Evolutionary conservation across 1,140 invertebrate species (phyloP).

Genomic region (Magallana gigas): DNA sequence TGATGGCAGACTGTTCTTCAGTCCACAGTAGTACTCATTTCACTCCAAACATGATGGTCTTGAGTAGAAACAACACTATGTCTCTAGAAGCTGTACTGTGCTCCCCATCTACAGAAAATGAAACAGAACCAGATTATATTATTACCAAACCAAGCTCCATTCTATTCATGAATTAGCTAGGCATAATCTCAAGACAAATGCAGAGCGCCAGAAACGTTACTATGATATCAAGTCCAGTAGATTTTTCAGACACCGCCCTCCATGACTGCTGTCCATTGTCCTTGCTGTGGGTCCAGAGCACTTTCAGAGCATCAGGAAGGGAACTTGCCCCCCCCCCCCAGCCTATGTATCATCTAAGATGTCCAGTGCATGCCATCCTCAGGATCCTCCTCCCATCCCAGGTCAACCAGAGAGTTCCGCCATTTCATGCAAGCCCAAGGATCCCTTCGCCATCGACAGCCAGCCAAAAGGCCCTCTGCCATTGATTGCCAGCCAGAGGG

Average conservation of each 20-base stretch:
- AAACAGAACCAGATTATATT: constrained; percentile 1
- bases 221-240: not conserved
- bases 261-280: too few relatives aligned
- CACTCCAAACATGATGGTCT: too few relatives aligned
- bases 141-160: not conserved
- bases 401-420: not conserved
- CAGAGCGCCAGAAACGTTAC: constrained; percentile 11
- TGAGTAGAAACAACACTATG: too few relatives aligned
- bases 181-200: constrained; percentile 31
- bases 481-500: not conserved
- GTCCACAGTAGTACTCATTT: too few relatives aligned
- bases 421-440: constrained; percentile 4
- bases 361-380: too few relatives aligned
- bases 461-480: not conserved
- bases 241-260: too few relatives aligned
- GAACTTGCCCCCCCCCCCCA: not conserved
- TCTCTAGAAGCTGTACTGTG: constrained; percentile 42
- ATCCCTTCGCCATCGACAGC: constrained; percentile 15
- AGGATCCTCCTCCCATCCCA: too few relatives aligned
- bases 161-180: constrained; percentile 40
- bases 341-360: too few relatives aligned
- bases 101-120: not conserved
- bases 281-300: constrained; percentile 4
- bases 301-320: not conserved
- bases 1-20: too few relatives aligned